Percentiles rank a stretch among this genome's conserved stretches.
Evolutionary conservation across 2,113 vertebrate genomes (phyloP).

Genomic region (Sciurus niger): DNA sequence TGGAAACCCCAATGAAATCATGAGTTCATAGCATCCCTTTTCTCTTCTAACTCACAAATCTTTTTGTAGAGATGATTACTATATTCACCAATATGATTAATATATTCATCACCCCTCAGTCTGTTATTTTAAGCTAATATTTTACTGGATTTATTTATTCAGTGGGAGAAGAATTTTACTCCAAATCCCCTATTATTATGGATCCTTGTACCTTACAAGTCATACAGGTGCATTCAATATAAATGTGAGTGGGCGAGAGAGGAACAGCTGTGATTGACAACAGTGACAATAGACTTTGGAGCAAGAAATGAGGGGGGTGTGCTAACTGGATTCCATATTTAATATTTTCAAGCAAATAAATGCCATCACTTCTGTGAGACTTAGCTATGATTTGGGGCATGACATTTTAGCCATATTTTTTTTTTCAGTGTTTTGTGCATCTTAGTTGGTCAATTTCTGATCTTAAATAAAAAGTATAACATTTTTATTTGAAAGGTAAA

Average conservation of each 20-base stretch:
- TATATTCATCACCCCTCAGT: neutral
- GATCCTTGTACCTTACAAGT: constrained; percentile 43
- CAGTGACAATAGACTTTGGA: constrained; percentile 54
- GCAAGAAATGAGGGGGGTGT: neutral
- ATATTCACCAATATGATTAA: constrained; percentile 45
- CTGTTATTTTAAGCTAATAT: constrained; percentile 30
- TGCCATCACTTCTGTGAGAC: constrained; percentile 15
- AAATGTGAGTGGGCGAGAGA: constrained; percentile 26
- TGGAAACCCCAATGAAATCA: neutral
- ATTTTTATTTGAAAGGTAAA: neutral
- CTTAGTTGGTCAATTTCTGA: constrained; percentile 9
- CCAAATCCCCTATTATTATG: constrained; percentile 40
- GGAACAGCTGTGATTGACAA: constrained; percentile 65
- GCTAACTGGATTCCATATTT: constrained; percentile 59
- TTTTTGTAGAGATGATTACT: constrained; percentile 41
- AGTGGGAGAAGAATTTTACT: constrained; percentile 23
- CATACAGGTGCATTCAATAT: constrained; percentile 51
- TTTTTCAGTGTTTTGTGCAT: constrained; percentile 42
- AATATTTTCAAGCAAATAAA: constrained; percentile 69
- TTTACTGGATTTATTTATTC: constrained; percentile 46
- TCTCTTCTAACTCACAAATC: neutral
- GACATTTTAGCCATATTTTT: constrained; percentile 53
- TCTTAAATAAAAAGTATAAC: constrained; percentile 6
- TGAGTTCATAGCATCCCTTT: neutral
- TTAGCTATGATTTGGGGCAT: neutral